Base-by-base conservation (phyloP, 2,888 invertebrate genomes). In the Anticlea derivata region DNA sequence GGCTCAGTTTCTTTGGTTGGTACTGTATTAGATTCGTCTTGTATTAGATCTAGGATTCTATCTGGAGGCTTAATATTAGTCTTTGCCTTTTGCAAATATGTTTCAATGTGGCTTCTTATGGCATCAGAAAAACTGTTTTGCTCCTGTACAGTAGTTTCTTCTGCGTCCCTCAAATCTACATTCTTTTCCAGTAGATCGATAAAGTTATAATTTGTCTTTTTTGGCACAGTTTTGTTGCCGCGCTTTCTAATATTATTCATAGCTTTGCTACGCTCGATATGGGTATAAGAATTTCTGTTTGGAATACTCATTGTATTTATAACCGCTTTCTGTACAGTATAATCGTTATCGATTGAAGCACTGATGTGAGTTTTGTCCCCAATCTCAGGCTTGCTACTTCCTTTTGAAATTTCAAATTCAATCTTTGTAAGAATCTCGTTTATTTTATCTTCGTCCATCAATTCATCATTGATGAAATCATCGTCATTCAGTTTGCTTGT, bases 381-480 rank as follows among this genome's bases (percentile, higher is more conserved):
- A 7, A 7, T 6, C 1, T 26, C 24, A 17, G 8, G n/a, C 13
- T 40, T 37, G 4, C 17, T 13, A 11, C 6, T 35, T 26, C 17
- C 53, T 49, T 59, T 70, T 11, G 50, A 55, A 55, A 86, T 86
- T 77, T 88, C 86, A 48, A 60, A 73, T 72, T 89, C 87, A 37
- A 88, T 88, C 50, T 81, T 68, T 35, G 65, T 73, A 24, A 89
- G 61, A 55, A 88, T 78, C 26, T 55, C 70, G 40, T 80, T 63
- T 52, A 87, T 74, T 50, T 72, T 70, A 12, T 70, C 65, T 40
- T 77, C 77, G 39, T 80, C 75, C 12, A 74, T 62, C 46, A 65
- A 65, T 11, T 79, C 70, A 33, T 67, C 65, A 34, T 69, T 58
- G 22, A 65, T 63, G 24, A 70, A 55, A 38, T 63, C 54, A 48